These are phyloP conservation scores for Caenorhabditis sp. DNA, from an alignment of 2,888 invertebrate species.

Conservation along the genomic window DNA sequence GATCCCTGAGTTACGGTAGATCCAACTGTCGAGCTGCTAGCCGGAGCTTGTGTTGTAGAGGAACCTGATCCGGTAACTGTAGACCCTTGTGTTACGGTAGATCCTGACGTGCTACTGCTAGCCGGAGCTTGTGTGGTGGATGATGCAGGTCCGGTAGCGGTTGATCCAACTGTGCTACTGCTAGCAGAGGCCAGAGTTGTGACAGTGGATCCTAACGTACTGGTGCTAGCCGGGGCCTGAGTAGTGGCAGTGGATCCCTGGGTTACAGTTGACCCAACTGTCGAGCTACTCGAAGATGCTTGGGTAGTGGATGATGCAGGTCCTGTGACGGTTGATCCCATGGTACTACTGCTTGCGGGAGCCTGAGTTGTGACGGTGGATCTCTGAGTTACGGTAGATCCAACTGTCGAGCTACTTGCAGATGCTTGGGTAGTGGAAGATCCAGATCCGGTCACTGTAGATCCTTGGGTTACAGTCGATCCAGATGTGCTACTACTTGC, in stretches of 20 bases:
- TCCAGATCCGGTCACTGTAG: not conserved
- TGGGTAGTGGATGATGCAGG: not conserved
- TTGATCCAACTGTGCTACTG: no score
- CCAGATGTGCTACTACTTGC: not conserved
- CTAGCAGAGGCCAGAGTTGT: not conserved
- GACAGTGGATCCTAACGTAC: not conserved
- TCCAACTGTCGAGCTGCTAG: not conserved
- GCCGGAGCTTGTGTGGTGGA: not conserved
- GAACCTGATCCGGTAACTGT: not conserved
- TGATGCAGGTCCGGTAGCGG: no score
- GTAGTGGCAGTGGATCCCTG: not conserved
- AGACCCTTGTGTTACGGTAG: not conserved
- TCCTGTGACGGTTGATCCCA: constrained; percentile 4
- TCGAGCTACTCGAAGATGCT: not conserved
- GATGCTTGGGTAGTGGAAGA: not conserved
- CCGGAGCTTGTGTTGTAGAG: not conserved
- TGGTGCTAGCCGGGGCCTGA: no score
- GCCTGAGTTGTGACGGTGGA: not conserved
- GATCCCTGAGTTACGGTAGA: not conserved
- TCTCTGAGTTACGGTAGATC: not conserved
- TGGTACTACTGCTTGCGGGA: not conserved
- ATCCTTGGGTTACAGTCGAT: not conserved
- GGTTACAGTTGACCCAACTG: not conserved
- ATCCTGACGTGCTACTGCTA: not conserved
- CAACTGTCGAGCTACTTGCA: no score